Evolutionary conservation across 1,140 invertebrate genomes (phyloP), one percentile per base, ranked within the genome.

Genomic region (Cotesia vestalis): DNA sequence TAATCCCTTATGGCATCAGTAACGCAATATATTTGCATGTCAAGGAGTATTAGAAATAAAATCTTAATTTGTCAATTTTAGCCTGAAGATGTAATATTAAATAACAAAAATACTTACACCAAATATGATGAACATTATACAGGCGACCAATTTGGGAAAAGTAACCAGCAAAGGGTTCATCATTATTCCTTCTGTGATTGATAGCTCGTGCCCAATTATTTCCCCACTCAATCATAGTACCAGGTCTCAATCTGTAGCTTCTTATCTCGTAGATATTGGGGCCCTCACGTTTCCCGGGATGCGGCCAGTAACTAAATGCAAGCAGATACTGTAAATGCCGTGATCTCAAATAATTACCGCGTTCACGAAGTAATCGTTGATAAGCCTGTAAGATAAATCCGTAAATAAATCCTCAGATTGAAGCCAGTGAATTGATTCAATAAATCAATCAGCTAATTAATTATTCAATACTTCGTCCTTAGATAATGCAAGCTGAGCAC

Each of bases 201-300:
- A 99, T 95, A 52, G 96, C 98, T 80, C 96, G 88, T 0, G 97
- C 96, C 98, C 97, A 99, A 86, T 98, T 98, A 85, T 99, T 99
- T 74, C 96, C 97, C 98, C 97, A 99, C 88, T 99, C 97, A 77
- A 99, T 98, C 96, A 99, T 98, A 1, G 97, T 98, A 35, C 97
- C 91, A 4, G 97, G 96, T 87, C 97, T 97, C 20, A 99, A 87
- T 78, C 94, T 93, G 79, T 95, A 95, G 75, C 94, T 96, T 78
- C 97, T 90, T 79, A 99, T 95, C 89, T 99, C 97, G 82, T 99
- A 99, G 75, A 97, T 94, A 80, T 95, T 94, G 35, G 89, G 88
- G n/a, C 91, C 90, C 6, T 87, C 79, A 71, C 95, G 88, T n/a
- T 91, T 90, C 73, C 91, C 87, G 6, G 95, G 93, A 71, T 90